Base-by-base conservation (phyloP, 2,888 invertebrate species). In the Pandemis cinnamomeana region DNA sequence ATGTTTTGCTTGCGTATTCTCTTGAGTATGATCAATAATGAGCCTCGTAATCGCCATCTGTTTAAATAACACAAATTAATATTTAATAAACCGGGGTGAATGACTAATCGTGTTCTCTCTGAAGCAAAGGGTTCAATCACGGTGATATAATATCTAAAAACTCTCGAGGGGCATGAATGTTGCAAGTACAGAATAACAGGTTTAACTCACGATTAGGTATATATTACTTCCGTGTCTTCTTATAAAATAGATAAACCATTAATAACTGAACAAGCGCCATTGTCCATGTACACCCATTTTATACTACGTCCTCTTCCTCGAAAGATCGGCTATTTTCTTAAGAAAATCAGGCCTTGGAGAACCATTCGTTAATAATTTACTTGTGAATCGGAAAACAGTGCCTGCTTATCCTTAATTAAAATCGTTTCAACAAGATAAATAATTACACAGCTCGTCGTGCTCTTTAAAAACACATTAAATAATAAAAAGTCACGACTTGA, bases 401-500 rank as follows among this genome's bases (percentile, higher is more conserved):
- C 15, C 53, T 15, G 13, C 15, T 53, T 20, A 53, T 53, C 53
- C 53, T 53, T 53, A 53, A 15, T 13, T 61, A 41, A 13, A n/a
- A 10, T 41, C 1, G 6, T 10, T 46, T 27, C 20, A 44, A 60
- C 20, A 15, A 53, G 15, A 15, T 53, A 64, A 64, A 64, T 64
- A 64, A 69, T 73, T 69, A 58, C 10, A 42, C 72, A 73, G 72
- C 46, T 69, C 20, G 72, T 27, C 36, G 20, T 58, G 58, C 58
- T 27, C 20, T 27, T 4, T 58, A 58, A 58, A 58, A 61, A 60
- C 42, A 48, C n/a, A 53, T 27, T 42, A 67, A 67, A 51, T 48
- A 73, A 58, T 44, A 53, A 67, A 55, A 15, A 67, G 51, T 73
- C 51, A 66, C 44, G 53, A 64, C 13, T 20, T 27, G 13, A 0